Conservation (phyloP, 1,140 invertebrate genomes). For the Heliconius melpomene region DNA sequence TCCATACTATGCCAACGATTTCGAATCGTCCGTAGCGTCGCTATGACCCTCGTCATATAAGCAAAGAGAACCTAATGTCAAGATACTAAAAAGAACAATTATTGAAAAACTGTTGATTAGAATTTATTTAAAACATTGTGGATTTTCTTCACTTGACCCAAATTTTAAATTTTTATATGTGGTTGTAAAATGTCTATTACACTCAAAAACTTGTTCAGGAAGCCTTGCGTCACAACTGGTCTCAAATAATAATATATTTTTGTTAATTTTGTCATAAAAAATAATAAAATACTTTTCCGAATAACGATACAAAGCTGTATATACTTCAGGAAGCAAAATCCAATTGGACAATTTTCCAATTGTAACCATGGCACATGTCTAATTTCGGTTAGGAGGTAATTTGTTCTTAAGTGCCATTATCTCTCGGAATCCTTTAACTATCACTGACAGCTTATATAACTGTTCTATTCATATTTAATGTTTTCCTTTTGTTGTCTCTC, state of each 20-base stretch:
- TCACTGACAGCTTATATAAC: constrained; percentile 10
- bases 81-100: no score
- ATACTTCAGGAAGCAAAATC: constrained; percentile 68
- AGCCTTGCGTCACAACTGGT: no score
- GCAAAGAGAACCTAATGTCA: no score
- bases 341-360: constrained; percentile 79
- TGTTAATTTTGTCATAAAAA: not conserved
- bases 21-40: no score
- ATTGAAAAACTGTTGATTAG: no score
- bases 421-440: constrained; percentile 29
- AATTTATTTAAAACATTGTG: no score
- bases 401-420: constrained; percentile 46
- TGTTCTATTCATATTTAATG: not conserved
- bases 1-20: no score
- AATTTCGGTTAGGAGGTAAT: constrained; percentile 68
- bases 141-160: no score
- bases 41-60: no score
- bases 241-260: not conserved
- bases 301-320: constrained; percentile 49
- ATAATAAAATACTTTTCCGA: constrained; percentile 20
- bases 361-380: constrained; percentile 61
- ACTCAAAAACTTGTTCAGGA: no score
- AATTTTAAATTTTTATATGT: no score
- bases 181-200: no score
- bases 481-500: not conserved